phyloP scores from a whole-genome alignment of 2,113 vertebrate species.

The Laticauda colubrina region DNA sequence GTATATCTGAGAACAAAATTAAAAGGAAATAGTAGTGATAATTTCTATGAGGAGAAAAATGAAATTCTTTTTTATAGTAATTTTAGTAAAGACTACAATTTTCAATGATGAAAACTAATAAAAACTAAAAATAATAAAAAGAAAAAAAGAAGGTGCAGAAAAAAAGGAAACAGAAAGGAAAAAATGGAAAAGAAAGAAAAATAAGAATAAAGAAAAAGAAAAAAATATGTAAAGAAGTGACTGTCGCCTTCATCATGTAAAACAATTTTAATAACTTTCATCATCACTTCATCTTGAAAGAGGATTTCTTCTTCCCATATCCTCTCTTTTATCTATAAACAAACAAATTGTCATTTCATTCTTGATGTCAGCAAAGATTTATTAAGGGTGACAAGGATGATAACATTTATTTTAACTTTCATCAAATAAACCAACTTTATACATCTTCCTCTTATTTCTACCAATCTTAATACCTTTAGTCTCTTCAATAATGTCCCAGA shows the following conservation, averaged over 20 bases:
- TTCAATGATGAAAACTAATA: background rate
- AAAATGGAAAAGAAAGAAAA: background rate
- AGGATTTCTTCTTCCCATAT: background rate
- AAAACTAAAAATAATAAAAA: background rate
- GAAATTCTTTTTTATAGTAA: background rate
- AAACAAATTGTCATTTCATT: too few species aligned
- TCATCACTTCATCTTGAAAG: background rate
- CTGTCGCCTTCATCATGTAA: background rate
- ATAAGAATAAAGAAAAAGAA: background rate
- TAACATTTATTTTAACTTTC: too few species aligned
- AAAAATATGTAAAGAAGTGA: background rate
- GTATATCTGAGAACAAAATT: background rate
- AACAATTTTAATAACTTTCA: background rate
- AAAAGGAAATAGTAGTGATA: background rate
- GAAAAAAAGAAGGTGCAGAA: background rate
- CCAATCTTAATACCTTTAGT: background rate
- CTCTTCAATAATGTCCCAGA: background rate
- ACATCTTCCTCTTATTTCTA: background rate
- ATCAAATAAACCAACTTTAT: too few species aligned
- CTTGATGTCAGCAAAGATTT: too few species aligned
- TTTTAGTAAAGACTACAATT: background rate
- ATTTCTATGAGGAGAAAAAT: background rate
- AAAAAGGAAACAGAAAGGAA: background rate
- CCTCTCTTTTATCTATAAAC: too few species aligned
- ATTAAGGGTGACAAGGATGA: too few species aligned